Base-by-base conservation (phyloP, 2,888 invertebrate genomes). In the Dorcus parallelipipedus region DNA sequence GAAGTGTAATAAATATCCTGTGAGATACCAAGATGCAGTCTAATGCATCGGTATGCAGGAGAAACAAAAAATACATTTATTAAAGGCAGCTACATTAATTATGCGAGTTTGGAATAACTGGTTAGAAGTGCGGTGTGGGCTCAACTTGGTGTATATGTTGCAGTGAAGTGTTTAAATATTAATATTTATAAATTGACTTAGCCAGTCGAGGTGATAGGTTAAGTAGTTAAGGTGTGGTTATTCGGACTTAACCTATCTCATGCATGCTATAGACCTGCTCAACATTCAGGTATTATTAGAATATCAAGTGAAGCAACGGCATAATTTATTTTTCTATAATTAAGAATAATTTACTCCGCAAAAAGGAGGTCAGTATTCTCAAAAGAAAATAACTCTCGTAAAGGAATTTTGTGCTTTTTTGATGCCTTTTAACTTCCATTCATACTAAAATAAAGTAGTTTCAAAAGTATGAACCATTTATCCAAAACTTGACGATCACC, bases 121-220 rank as follows among this genome's bases (percentile, higher is more conserved):
- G 67, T 62, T 65, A 62, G 56, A 59, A 53, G 61, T 55, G 59
- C 58, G 54, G 66, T 64, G 66, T 67, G 67, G 66, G 64, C 59
- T 66, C 63, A 61, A 56, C 57, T 57, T 57, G 60, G 56, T 59
- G 66, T 66, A 67, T 70, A 69, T 65, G 69, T 71, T 71, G 70
- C 71, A 70, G 62, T 69, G 66, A 65, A 73, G 72, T 73, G 72
- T 73, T 74, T 73, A 71, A 73, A 72, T 73, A 74, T 75, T 75
- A 75, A 75, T 75, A 76, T 76, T 75, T 74, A 75, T 75, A 76
- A 75, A 76, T 74, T 74, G 73, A 74, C 75, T 76, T 74, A 73
- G 73, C 72, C 69, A 67, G 64, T 64, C 66, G 67, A 75, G 75
- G 75, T 74, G 74, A 76, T 74, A 74, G 76, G 76, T 76, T 75